Evolutionary conservation across 1,140 invertebrate genomes (phyloP).

Genomic region (Drosophila arizonae): DNA sequence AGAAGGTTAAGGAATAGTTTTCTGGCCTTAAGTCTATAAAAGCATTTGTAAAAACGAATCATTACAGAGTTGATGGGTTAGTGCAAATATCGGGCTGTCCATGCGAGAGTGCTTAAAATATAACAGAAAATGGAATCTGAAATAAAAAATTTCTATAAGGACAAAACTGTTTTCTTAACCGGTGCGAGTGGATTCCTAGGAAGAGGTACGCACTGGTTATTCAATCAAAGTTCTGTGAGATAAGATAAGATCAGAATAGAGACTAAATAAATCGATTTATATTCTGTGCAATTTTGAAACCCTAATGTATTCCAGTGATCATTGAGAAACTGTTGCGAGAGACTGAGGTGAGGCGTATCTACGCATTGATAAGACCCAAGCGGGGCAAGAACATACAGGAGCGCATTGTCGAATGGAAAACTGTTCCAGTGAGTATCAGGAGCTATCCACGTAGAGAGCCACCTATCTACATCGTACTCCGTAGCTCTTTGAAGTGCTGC

Average conservation of each 20-base stretch:
- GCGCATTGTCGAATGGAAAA: conserved; percentile 84
- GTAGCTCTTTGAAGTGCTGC: conserved; percentile 43
- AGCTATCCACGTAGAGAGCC: not conserved
- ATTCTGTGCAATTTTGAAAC: no score
- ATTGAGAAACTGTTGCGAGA: conserved; percentile 93
- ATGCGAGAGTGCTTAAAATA: not conserved
- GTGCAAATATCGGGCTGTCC: not conserved
- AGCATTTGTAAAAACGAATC: not conserved
- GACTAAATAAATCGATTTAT: no score
- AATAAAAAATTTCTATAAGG: conserved; percentile 85
- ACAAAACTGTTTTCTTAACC: conserved; percentile 86
- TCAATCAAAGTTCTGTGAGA: no score
- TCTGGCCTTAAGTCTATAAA: not conserved
- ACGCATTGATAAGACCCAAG: conserved; percentile 89
- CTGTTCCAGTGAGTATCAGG: conserved; percentile 73
- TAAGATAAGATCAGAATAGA: no score
- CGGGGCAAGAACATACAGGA: conserved; percentile 88
- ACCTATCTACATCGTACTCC: not conserved
- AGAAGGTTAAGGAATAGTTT: not conserved
- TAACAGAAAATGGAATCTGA: conserved; percentile 29
- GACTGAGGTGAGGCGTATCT: conserved; percentile 88
- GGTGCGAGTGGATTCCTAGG: conserved; percentile 90
- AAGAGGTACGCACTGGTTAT: conserved; percentile 83
- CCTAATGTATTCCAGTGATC: conserved; percentile 82
- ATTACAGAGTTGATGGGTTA: not conserved